Evolutionary conservation across 2,113 vertebrate genomes (phyloP).

Genomic region (Archilochus colubris): DNA sequence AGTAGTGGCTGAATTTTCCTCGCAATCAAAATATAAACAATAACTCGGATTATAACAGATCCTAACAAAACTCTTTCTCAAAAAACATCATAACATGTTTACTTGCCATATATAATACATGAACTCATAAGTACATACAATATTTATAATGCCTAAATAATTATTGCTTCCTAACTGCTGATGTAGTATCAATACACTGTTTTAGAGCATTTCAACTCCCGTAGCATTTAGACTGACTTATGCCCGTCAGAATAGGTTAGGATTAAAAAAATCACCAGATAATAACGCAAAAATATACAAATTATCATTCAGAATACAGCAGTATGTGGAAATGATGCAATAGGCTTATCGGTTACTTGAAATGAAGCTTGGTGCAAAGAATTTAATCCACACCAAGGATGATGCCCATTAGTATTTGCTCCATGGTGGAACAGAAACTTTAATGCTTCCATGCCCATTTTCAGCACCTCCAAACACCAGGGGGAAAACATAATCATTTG

Average conservation of each 20-base stretch:
- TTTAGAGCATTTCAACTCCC: constrained; percentile 35
- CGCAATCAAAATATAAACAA: too few species aligned
- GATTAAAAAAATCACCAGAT: constrained; percentile 35
- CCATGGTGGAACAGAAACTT: constrained; percentile 72
- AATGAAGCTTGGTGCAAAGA: constrained; percentile 82
- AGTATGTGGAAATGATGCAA: constrained; percentile 39
- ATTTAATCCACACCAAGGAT: constrained; percentile 83
- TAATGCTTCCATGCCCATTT: constrained; percentile 61
- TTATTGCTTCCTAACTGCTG: neutral
- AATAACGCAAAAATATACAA: constrained; percentile 4
- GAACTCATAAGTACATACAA: constrained; percentile 20
- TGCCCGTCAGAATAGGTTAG: neutral
- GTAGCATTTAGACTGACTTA: constrained; percentile 69
- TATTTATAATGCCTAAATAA: constrained; percentile 52
- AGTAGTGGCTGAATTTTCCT: too few species aligned
- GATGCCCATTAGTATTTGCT: constrained; percentile 77
- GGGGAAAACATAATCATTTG: neutral
- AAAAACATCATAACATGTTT: constrained; percentile 32
- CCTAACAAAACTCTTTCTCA: neutral
- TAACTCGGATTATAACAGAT: too few species aligned
- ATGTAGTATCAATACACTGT: neutral
- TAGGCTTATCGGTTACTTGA: constrained; percentile 52
- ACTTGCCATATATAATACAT: constrained; percentile 27
- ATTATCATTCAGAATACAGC: constrained; percentile 34
- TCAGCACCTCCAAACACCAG: constrained; percentile 70